phyloP scores from a whole-genome alignment of 2,888 invertebrate genomes.

The Ophion ellenae region DNA sequence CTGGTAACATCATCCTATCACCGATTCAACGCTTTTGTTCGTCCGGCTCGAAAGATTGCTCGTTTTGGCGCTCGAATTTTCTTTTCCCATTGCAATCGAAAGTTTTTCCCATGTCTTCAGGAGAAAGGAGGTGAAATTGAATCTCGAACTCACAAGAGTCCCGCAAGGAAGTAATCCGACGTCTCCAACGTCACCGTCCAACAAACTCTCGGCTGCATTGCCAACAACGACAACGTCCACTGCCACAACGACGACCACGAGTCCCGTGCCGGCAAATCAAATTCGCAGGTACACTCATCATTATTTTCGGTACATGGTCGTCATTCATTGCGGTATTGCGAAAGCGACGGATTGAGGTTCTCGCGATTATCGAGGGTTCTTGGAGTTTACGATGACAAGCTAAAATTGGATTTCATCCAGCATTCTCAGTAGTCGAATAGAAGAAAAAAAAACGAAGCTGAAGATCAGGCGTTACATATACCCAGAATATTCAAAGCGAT shows the following conservation, averaged over 20 bases:
- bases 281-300: constrained; percentile 80
- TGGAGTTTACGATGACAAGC: not conserved
- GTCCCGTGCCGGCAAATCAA: constrained; percentile 83
- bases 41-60: constrained; percentile 13
- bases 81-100: constrained; percentile 8
- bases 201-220: constrained; percentile 76
- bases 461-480: not conserved
- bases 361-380: not conserved
- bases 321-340: not conserved
- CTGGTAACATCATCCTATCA: constrained; percentile 2
- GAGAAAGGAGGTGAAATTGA: constrained; percentile 82
- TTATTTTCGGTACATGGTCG: not conserved
- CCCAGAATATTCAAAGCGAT: not conserved
- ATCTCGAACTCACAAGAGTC: constrained; percentile 81
- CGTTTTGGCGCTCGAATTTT: not conserved
- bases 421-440: not conserved
- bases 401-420: not conserved
- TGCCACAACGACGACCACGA: constrained; percentile 85
- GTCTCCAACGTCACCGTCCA: constrained; percentile 78
- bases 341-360: not conserved
- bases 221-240: constrained; percentile 84
- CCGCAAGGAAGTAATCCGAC: constrained; percentile 80
- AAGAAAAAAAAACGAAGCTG: not conserved
- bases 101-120: constrained; percentile 67
- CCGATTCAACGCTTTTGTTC: constrained; percentile 30